Percentiles rank a stretch among this genome's conserved stretches.
Evolutionary conservation across 1,140 invertebrate species (phyloP).

Genomic region (Dendrolimus kikuchii): DNA sequence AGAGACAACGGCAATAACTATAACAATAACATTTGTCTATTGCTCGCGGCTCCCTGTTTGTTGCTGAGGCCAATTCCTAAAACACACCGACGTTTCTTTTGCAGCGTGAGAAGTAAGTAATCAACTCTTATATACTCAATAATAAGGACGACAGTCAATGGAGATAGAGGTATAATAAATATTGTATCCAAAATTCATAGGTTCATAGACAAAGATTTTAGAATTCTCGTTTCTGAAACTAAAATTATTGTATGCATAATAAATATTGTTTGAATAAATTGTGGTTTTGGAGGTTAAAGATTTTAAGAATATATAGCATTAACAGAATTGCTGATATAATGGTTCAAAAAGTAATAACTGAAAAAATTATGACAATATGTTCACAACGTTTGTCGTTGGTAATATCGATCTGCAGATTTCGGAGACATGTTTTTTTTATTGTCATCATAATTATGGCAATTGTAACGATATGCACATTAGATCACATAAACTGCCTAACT

Average conservation of each 20-base stretch:
- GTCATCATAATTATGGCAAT: too few species aligned
- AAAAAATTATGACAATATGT: too few species aligned
- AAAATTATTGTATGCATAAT: slow-evolving; percentile 1
- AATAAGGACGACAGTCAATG: not conserved
- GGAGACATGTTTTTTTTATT: too few species aligned
- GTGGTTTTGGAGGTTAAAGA: too few species aligned
- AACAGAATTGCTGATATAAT: too few species aligned
- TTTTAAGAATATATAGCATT: too few species aligned
- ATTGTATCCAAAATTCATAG: slow-evolving; percentile 4
- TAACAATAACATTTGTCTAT: slow-evolving; percentile 49
- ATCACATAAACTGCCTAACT: too few species aligned
- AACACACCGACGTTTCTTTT: slow-evolving; percentile 8
- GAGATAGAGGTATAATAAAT: not conserved
- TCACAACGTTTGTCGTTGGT: too few species aligned
- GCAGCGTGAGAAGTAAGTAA: not conserved
- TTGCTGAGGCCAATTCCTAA: slow-evolving; percentile 26
- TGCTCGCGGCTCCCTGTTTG: slow-evolving; percentile 29
- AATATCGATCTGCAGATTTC: too few species aligned
- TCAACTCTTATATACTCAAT: not conserved
- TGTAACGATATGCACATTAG: too few species aligned
- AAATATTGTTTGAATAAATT: not conserved
- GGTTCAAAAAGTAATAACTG: too few species aligned
- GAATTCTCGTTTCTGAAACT: slow-evolving; percentile 8
- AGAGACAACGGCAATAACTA: slow-evolving; percentile 41
- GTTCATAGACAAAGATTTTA: slow-evolving; percentile 11